Base-by-base conservation (phyloP, 35 echinoderm and acorn worm species). In the Ophiothrix spiculata region DNA sequence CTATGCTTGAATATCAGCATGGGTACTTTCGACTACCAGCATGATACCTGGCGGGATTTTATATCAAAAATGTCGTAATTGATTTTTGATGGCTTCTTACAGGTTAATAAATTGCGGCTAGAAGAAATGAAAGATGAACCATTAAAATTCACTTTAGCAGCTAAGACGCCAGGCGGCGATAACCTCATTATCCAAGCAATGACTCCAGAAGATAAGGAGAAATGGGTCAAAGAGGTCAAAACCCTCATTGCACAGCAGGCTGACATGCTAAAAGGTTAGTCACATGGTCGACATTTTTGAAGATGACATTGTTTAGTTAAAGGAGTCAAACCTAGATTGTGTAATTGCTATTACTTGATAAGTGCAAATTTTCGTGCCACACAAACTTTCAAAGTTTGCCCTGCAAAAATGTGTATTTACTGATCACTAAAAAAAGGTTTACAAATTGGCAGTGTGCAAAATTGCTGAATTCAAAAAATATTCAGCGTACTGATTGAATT, bases 21-120 rank as follows among this genome's bases (percentile, higher is more conserved):
- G n/a, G n/a, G n/a, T n/a, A n/a, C n/a, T n/a, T n/a, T n/a, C n/a
- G n/a, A n/a, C n/a, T n/a, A n/a, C n/a, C n/a, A n/a, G n/a, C n/a
- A n/a, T n/a, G n/a, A n/a, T n/a, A n/a, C n/a, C n/a, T n/a, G n/a
- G n/a, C n/a, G n/a, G n/a, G n/a, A n/a, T n/a, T n/a, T n/a, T n/a
- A n/a, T n/a, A n/a, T n/a, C n/a, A n/a, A n/a, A n/a, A n/a, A n/a
- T n/a, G n/a, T n/a, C n/a, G n/a, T n/a, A n/a, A n/a, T n/a, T 54
- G 8, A 54, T 69, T 69, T 12, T 69, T 69, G 2, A 34, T 39
- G 76, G 77, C 56, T 79, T 39, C 75, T 56, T 23, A 11, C 56
- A 99, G 96, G 92, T 99, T 31, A 99, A 99, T 56, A 89, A 90
- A 35, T 88, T 99, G 89, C 78, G 86, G 38, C 81, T 91, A 86